phyloP scores from a whole-genome alignment of 2,797 vertebrate species.

The Paedocypris micromegethes region DNA sequence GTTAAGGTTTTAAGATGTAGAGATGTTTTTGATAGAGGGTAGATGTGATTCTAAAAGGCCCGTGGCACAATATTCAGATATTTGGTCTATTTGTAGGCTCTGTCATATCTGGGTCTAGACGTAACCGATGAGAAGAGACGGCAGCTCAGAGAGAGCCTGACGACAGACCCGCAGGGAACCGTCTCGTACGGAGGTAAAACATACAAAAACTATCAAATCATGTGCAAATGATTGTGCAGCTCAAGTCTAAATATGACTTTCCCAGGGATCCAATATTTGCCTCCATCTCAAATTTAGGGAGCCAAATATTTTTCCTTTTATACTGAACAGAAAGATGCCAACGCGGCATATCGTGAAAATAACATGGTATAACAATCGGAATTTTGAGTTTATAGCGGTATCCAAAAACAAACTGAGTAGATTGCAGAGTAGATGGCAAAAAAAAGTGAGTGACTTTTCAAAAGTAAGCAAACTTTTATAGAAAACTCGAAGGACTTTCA shows the following conservation, averaged over 20 bases:
- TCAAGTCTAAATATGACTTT: no score
- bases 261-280: not conserved
- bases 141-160: constrained; percentile 72
- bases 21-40: not conserved
- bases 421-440: no score
- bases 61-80: not conserved
- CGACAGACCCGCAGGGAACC: constrained; percentile 79
- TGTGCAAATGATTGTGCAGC: no score
- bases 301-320: constrained; percentile 12
- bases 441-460: no score
- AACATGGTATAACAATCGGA: no score
- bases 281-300: constrained; percentile 5
- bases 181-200: constrained; percentile 81
- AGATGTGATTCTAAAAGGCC: not conserved
- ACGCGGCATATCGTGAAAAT: constrained; percentile 8
- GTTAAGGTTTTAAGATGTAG: not conserved
- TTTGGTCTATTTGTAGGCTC: constrained; percentile 62
- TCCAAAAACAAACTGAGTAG: no score
- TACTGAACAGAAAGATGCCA: constrained; percentile 5
- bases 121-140: constrained; percentile 77
- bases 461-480: no score
- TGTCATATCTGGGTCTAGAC: constrained; percentile 80
- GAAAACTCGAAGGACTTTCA: not conserved
- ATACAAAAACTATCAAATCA: no score
- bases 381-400: no score